These are phyloP conservation scores for Callorhinus ursinus DNA, from an alignment of 2,113 vertebrate species.

Conservation along the genomic window DNA sequence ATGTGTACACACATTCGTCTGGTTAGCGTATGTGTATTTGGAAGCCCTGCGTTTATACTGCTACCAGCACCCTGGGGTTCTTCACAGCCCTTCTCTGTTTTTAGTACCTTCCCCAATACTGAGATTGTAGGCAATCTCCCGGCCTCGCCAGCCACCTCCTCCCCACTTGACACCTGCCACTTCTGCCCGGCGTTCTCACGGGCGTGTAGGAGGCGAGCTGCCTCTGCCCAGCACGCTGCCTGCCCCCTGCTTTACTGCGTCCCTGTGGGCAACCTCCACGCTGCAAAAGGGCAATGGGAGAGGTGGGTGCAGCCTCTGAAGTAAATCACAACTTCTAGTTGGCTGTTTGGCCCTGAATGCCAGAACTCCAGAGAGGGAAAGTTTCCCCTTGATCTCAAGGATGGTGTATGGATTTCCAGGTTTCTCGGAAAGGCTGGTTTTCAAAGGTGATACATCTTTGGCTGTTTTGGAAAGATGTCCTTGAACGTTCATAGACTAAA, in stretches of 20 bases:
- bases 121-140: background rate
- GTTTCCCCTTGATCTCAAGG: background rate
- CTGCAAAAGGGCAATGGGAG: background rate
- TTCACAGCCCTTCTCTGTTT: background rate
- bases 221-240: background rate
- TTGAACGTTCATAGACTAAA: background rate
- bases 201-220: no score
- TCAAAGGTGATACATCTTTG: background rate
- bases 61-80: fast-evolving
- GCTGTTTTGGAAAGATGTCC: background rate
- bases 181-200: background rate
- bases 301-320: background rate
- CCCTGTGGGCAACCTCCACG: fast-evolving
- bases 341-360: background rate
- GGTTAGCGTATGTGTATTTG: background rate
- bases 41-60: background rate
- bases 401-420: background rate
- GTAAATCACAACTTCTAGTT: background rate
- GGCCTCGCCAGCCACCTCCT: background rate
- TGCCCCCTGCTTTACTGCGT: background rate
- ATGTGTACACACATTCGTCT: fast-evolving
- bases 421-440: background rate
- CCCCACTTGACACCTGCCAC: background rate
- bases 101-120: background rate
- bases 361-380: background rate